phyloP scores from a whole-genome alignment of 92 coral and sea anemone species.

The Virgularia gustaviana region DNA sequence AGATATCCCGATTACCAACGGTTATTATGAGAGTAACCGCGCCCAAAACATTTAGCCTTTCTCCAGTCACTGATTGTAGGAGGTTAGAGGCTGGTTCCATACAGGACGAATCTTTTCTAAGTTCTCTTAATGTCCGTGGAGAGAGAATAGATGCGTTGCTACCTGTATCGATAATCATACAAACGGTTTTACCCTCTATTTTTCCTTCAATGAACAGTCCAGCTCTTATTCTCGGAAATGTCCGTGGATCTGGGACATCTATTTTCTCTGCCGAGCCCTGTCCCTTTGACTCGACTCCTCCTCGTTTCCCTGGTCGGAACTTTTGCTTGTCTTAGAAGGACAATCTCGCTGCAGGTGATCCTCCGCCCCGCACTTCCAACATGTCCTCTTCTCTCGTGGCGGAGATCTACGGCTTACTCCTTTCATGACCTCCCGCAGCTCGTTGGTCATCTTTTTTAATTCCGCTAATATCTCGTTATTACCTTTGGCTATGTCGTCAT shows the following conservation, averaged over 20 bases:
- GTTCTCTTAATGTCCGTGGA: background rate
- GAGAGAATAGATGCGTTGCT: background rate
- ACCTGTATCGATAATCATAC: conserved; percentile 6
- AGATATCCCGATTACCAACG: background rate
- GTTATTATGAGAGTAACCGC: conserved; percentile 2
- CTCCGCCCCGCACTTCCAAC: conserved; percentile 12
- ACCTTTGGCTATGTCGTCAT: background rate
- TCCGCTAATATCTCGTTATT: background rate
- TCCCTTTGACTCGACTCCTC: background rate
- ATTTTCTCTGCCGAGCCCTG: background rate
- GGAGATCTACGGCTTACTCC: background rate
- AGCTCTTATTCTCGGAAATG: background rate
- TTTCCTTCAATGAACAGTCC: conserved; percentile 1
- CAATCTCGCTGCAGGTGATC: conserved; percentile 1
- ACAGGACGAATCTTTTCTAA: no score
- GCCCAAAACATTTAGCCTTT: conserved; percentile 1
- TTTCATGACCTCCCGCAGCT: background rate
- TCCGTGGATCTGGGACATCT: background rate
- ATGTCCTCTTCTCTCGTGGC: background rate
- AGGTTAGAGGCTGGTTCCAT: background rate
- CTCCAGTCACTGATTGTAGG: background rate
- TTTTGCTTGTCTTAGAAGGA: background rate
- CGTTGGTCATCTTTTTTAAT: conserved; percentile 1
- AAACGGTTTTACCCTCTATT: background rate
- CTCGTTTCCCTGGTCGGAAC: background rate